A percentile compares a stretch with the other conserved stretches of the same genome.
Evolutionary conservation across 2,888 invertebrate species (phyloP).

Genomic region (Xestia xanthographa): DNA sequence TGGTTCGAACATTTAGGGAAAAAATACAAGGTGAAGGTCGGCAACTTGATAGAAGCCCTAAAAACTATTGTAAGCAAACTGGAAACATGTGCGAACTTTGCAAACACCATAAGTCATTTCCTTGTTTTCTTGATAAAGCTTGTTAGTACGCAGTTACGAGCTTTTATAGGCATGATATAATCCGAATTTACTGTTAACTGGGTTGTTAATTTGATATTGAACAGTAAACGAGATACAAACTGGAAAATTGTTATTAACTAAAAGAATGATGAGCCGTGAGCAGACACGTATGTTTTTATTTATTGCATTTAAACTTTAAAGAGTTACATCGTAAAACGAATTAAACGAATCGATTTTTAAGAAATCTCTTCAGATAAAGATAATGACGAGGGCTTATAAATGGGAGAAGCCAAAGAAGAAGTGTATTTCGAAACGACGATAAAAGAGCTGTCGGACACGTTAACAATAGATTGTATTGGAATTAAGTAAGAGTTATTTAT

Average conservation of each 20-base stretch:
- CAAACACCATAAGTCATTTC: slow-evolving; percentile 50
- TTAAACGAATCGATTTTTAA: slow-evolving; percentile 9
- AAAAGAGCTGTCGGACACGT: neutral
- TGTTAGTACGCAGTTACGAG: slow-evolving; percentile 24
- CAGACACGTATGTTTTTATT: slow-evolving; percentile 1
- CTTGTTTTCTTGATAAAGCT: slow-evolving; percentile 56
- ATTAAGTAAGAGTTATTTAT: slow-evolving; percentile 24
- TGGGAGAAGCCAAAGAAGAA: neutral
- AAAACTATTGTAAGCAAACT: slow-evolving; percentile 46
- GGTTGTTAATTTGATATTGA: slow-evolving; percentile 21
- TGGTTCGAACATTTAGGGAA: slow-evolving; percentile 29
- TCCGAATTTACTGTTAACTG: slow-evolving; percentile 19
- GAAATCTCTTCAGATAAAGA: slow-evolving; percentile 5
- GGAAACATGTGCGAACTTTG: slow-evolving; percentile 28
- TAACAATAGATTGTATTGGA: slow-evolving; percentile 22
- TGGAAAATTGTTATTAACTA: neutral
- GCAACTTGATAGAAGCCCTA: slow-evolving; percentile 36
- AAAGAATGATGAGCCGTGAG: slow-evolving; percentile 13
- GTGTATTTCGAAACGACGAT: slow-evolving; percentile 2
- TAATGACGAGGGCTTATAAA: slow-evolving; percentile 16
- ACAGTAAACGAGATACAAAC: slow-evolving; percentile 1
- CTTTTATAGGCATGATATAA: slow-evolving; percentile 37
- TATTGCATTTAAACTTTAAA: slow-evolving; percentile 7
- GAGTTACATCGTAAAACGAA: slow-evolving; percentile 23
- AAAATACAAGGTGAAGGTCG: slow-evolving; percentile 38